A percentile compares a stretch with the other conserved stretches of the same genome.
Evolutionary conservation across 1,140 invertebrate species (phyloP).

Genomic region (Papilio machaon): DNA sequence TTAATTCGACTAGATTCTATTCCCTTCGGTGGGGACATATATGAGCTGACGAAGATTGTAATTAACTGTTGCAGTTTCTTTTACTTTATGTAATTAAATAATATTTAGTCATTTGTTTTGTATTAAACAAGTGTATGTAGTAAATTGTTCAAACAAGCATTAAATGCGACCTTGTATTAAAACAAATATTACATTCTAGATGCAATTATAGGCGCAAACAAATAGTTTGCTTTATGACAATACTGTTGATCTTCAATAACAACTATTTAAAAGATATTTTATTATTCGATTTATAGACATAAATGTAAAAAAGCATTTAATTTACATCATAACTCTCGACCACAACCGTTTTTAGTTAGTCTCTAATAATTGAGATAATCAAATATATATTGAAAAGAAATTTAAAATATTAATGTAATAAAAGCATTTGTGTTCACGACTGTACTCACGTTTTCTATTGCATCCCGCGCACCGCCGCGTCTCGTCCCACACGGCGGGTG

Average conservation of each 20-base stretch:
- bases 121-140: constrained; percentile 1
- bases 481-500: constrained; percentile 53
- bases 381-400: not conserved
- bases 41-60: no score
- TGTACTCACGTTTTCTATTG: constrained; percentile 75
- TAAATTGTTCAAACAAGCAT: constrained; percentile 11
- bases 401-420: not conserved
- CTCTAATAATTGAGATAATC: not conserved
- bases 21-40: no score
- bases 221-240: not conserved
- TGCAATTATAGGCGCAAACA: constrained; percentile 19
- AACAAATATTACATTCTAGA: not conserved
- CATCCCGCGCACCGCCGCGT: constrained; percentile 54
- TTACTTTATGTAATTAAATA: not conserved
- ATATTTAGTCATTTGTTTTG: not conserved
- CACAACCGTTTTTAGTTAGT: not conserved
- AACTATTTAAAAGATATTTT: not conserved
- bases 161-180: constrained; percentile 8
- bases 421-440: constrained; percentile 42
- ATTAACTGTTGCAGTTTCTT: not conserved
- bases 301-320: not conserved
- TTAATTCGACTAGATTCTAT: no score
- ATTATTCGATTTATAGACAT: no score
- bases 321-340: not conserved
- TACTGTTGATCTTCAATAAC: not conserved